phyloP scores from a whole-genome alignment of 92 coral and sea anemone genomes.

The Desmophyllum pertusum region DNA sequence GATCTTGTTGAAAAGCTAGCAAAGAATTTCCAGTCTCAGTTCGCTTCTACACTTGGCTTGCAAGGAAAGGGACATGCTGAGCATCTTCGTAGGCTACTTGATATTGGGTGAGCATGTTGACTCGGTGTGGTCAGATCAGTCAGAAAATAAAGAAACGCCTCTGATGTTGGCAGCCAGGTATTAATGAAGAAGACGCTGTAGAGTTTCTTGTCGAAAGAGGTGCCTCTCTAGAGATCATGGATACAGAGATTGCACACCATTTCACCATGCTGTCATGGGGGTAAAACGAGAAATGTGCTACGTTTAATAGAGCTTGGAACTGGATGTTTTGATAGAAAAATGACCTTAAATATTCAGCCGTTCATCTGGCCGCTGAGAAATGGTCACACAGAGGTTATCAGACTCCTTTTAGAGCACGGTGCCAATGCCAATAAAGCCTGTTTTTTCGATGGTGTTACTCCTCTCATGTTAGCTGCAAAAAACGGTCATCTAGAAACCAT shows the following conservation, averaged over 20 bases:
- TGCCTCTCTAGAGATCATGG: slow-evolving; percentile 34
- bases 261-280: slow-evolving; percentile 56
- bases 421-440: slow-evolving; percentile 39
- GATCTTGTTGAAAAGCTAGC: slow-evolving; percentile 39
- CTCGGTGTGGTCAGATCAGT: too few relatives aligned
- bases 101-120: slow-evolving; percentile 52
- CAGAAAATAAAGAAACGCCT: too few relatives aligned
- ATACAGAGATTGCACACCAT: slow-evolving; percentile 31
- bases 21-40: slow-evolving; percentile 28
- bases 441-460: slow-evolving; percentile 38
- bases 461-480: slow-evolving; percentile 56
- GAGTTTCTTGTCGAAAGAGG: slow-evolving; percentile 55
- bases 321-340: slow-evolving; percentile 12
- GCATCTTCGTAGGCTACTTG: slow-evolving; percentile 47
- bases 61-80: slow-evolving; percentile 51
- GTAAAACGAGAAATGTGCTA: slow-evolving; percentile 30
- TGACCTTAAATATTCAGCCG: slow-evolving; percentile 22
- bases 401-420: slow-evolving; percentile 60
- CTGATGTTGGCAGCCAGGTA: slow-evolving; percentile 58
- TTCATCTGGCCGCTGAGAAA: slow-evolving; percentile 51
- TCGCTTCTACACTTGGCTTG: slow-evolving; percentile 59
- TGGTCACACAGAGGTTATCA: slow-evolving; percentile 53
- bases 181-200: slow-evolving; percentile 40
- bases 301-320: slow-evolving; percentile 50
- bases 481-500: slow-evolving; percentile 31